Evolutionary conservation across 2,888 invertebrate species (phyloP).

Genomic region (Chrysodeixis includens): DNA sequence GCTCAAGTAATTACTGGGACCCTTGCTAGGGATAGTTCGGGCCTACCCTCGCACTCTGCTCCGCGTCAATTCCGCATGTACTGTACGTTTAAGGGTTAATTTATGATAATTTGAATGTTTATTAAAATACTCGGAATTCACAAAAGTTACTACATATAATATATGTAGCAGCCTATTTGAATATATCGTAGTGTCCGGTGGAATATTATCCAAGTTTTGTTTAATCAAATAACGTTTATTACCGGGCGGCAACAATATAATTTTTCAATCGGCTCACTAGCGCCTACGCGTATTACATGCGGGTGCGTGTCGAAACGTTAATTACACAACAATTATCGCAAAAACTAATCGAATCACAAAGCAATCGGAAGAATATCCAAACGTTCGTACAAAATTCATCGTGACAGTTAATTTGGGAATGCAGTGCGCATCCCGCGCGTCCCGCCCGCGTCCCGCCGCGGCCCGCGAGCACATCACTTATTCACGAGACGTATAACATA

Average conservation of each 20-base stretch:
- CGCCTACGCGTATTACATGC: conserved; percentile 34
- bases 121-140: conserved; percentile 58
- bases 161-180: neutral
- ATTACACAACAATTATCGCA: conserved; percentile 73
- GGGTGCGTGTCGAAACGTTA: conserved; percentile 57
- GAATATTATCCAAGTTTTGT: neutral
- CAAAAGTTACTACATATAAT: conserved; percentile 3
- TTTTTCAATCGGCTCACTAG: conserved; percentile 30
- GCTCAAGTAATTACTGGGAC: conserved; percentile 74
- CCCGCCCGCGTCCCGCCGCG: conserved; percentile 57
- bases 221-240: conserved; percentile 11
- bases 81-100: conserved; percentile 65
- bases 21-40: conserved; percentile 69
- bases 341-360: conserved; percentile 86
- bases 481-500: conserved; percentile 85
- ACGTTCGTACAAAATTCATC: conserved; percentile 80
- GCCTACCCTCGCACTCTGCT: conserved; percentile 57
- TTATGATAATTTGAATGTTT: conserved; percentile 68
- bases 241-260: conserved; percentile 8
- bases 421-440: conserved; percentile 72
- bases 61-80: conserved; percentile 60
- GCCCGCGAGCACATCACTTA: conserved; percentile 83
- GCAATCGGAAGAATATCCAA: conserved; percentile 81
- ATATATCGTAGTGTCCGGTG: neutral
- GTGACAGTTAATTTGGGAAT: conserved; percentile 87